These are phyloP conservation scores for Eulemur coronatus DNA, from an alignment of 2,797 vertebrate genomes.

Conservation along the genomic window DNA sequence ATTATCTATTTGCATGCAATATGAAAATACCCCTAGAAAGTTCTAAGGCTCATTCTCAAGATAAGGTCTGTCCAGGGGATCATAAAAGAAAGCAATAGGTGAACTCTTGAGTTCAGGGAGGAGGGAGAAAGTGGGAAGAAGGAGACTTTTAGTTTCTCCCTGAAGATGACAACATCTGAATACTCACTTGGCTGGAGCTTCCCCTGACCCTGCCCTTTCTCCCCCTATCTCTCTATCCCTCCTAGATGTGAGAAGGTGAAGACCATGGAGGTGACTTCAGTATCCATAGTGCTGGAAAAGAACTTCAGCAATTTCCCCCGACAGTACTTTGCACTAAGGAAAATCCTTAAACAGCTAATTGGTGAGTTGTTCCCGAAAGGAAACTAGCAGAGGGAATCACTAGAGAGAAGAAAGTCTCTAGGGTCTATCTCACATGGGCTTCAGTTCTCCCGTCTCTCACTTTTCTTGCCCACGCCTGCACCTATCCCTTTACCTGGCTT, in stretches of 20 bases:
- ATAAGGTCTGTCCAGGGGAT: background rate
- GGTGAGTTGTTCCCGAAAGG: slow-evolving; percentile 77
- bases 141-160: slow-evolving; percentile 5
- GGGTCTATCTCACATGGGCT: background rate
- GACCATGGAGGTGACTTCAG: slow-evolving; percentile 74
- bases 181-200: background rate
- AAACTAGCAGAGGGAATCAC: background rate
- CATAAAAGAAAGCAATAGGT: background rate
- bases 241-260: slow-evolving; percentile 79
- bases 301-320: slow-evolving; percentile 83
- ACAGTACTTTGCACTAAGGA: slow-evolving; percentile 82
- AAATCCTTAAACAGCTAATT: slow-evolving; percentile 81
- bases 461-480: background rate
- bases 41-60: slow-evolving; percentile 30
- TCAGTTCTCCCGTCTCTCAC: background rate
- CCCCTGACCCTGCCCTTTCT: slow-evolving; percentile 61
- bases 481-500: background rate
- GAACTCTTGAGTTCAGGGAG: background rate
- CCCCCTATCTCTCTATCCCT: slow-evolving; percentile 51
- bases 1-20: slow-evolving; percentile 2
- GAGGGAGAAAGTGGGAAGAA: background rate
- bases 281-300: slow-evolving; percentile 81
- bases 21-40: background rate
- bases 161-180: background rate
- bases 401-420: slow-evolving; percentile 3